Base-by-base conservation (phyloP, 2,797 vertebrate genomes). In the Orestias chungarensis region DNA sequence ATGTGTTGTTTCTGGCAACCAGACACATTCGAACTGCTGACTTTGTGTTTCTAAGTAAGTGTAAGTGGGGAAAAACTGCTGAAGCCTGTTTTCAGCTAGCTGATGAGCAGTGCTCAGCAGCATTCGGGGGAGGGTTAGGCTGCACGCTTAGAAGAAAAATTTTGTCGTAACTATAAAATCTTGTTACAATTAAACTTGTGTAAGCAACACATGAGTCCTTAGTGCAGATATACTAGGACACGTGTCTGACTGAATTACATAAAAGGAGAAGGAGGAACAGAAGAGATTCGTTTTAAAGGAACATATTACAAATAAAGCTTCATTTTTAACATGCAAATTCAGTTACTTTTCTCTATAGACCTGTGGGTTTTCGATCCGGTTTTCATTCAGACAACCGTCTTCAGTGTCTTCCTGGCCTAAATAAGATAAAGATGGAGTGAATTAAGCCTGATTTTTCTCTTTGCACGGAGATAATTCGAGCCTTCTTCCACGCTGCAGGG, bases 401-500 rank as follows among this genome's bases (percentile, higher is more conserved):
- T 52, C 33, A 17, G 23, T 38, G 47, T 40, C n/a, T 40, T 40
- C n/a, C n/a, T 40, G 10, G 40, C 14, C 47, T 40, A 29, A 54
- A 42, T 12, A 33, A 10, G 4, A 42, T 62, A 42, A 62, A 62
- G 35, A 42, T 62, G n/a, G 38, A 42, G n/a, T 62, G 20, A 54
- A 52, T 66, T 23, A 49, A 66, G 44, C 6, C n/a, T 3, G 4
- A 14, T n/a, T n/a, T 15, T n/a, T 49, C 12, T 2, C 1, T 66
- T 50, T n/a, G 59, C 23, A 62, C n/a, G 35, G 2, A 25, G 23
- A 62, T 62, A 62, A 62, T 62, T 40, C 5, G 33, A 40, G 59
- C 1, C 59, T 62, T 62, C 59, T 62, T 62, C 35, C 59, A 15
- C 8, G 35, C 59, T 62, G 35, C 59, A 40, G 59, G 59, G 59